Percentiles rank a stretch among this genome's conserved stretches.
phyloP scores from a whole-genome alignment of 2,797 vertebrate genomes.

The Sebastes trivittatus region DNA sequence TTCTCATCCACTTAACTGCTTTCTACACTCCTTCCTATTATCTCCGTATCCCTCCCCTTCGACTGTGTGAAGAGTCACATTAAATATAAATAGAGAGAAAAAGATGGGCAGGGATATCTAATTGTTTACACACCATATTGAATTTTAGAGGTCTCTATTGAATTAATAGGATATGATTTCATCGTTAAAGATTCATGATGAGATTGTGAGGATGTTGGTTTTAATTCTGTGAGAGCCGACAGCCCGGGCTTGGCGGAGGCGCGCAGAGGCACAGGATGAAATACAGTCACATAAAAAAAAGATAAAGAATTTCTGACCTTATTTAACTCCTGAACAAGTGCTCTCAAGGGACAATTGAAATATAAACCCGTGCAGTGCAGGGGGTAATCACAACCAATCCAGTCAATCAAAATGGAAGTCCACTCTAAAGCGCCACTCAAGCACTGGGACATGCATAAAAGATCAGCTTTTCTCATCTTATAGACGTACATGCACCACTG shows the following conservation, averaged over 20 bases:
- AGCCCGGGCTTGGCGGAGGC: slow-evolving; percentile 4
- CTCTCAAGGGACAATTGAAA: slow-evolving; percentile 40
- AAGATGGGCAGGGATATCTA: slow-evolving; percentile 76
- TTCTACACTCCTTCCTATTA: slow-evolving; percentile 33
- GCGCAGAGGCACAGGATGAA: slow-evolving; percentile 31
- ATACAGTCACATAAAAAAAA: slow-evolving; percentile 35
- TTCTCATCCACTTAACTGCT: slow-evolving; percentile 34
- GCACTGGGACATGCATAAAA: slow-evolving; percentile 26
- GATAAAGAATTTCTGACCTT: slow-evolving; percentile 46
- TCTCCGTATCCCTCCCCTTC: slow-evolving; percentile 29
- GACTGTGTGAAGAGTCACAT: slow-evolving; percentile 67
- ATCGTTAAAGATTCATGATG: slow-evolving; percentile 77
- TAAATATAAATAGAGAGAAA: slow-evolving; percentile 80
- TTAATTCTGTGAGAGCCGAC: slow-evolving; percentile 58
- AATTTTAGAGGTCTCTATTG: slow-evolving; percentile 78
- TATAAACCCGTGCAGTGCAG: slow-evolving; percentile 25
- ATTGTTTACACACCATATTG: slow-evolving; percentile 81
- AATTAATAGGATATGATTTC: slow-evolving; percentile 78
- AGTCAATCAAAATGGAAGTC: slow-evolving; percentile 39
- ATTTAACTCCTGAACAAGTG: slow-evolving; percentile 55
- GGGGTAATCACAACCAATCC: slow-evolving; percentile 51
- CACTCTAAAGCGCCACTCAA: slow-evolving; percentile 13
- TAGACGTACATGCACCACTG: background rate
- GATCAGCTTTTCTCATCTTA: slow-evolving; percentile 26
- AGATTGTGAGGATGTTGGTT: slow-evolving; percentile 71